Evolutionary conservation across 37 sponge, comb jelly and placozoan species (phyloP).

Genomic region (Theonella swinhoei): DNA sequence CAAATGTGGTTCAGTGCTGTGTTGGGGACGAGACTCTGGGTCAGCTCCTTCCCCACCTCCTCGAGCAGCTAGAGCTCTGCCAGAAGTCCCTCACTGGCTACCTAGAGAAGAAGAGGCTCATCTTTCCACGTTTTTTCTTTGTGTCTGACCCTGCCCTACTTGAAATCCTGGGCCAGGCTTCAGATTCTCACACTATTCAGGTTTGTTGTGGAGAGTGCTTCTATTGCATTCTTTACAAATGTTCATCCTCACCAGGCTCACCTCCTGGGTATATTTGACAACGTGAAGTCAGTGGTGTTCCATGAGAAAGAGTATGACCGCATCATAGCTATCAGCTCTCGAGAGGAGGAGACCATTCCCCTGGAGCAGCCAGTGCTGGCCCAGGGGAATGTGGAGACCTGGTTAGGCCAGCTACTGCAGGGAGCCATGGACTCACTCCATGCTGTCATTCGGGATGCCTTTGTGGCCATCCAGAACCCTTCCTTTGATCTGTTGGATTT

Average conservation of each 20-base stretch:
- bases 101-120: slow-evolving; percentile 93
- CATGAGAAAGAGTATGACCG: slow-evolving; percentile 91
- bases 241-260: slow-evolving; percentile 81
- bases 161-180: slow-evolving; percentile 98
- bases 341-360: slow-evolving; percentile 81
- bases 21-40: slow-evolving; percentile 97
- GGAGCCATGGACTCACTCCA: slow-evolving; percentile 79
- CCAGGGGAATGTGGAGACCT: slow-evolving; percentile 96
- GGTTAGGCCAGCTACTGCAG: slow-evolving; percentile 88
- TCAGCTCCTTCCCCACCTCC: slow-evolving; percentile 94
- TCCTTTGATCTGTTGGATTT: slow-evolving; percentile 81
- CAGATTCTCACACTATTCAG: slow-evolving; percentile 98
- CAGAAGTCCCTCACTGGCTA: slow-evolving; percentile 98
- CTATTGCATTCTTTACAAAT: neutral
- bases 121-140: slow-evolving; percentile 98
- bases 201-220: slow-evolving; percentile 1
- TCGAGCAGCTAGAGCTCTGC: slow-evolving; percentile 97
- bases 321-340: slow-evolving; percentile 82
- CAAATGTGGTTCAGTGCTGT: slow-evolving; percentile 95
- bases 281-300: slow-evolving; percentile 89
- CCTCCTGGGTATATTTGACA: slow-evolving; percentile 90
- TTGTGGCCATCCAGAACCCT: slow-evolving; percentile 61
- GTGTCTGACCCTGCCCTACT: slow-evolving; percentile 97
- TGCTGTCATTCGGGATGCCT: slow-evolving; percentile 81
- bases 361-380: slow-evolving; percentile 88